Conservation (phyloP, 2,888 invertebrate genomes). For the Campoletis raptor region DNA sequence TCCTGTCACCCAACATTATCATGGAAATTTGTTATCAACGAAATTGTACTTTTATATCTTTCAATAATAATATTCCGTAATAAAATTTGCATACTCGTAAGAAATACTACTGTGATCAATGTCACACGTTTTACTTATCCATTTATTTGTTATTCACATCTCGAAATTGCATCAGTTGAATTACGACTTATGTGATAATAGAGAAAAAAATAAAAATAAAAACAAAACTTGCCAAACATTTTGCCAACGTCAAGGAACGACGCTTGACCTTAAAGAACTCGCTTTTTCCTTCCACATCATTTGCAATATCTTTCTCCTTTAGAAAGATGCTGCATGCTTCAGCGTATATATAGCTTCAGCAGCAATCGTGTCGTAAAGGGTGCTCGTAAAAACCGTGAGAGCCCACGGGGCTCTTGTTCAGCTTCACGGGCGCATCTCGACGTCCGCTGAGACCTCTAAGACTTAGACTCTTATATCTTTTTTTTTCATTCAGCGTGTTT, state of each 20-base stretch:
- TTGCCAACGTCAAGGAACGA: constrained; percentile 43
- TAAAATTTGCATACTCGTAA: constrained; percentile 42
- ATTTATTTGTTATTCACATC: constrained; percentile 1
- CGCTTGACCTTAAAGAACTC: constrained; percentile 45
- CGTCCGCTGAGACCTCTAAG: constrained; percentile 27
- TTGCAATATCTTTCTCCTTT: constrained; percentile 15
- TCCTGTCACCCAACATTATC: constrained; percentile 36
- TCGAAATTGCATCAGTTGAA: constrained; percentile 30
- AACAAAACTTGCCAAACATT: constrained; percentile 5
- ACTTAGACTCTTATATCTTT: not conserved
- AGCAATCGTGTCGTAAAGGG: constrained; percentile 55
- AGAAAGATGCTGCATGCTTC: constrained; percentile 2
- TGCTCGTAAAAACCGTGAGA: constrained; percentile 59
- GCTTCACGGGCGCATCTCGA: constrained; percentile 44
- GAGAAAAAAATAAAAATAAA: not conserved
- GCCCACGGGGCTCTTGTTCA: constrained; percentile 47
- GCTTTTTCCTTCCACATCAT: constrained; percentile 33
- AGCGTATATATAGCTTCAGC: constrained; percentile 13
- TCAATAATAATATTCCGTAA: not conserved
- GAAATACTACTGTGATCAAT: constrained; percentile 29
- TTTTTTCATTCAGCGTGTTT: not conserved
- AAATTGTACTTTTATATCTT: constrained; percentile 7
- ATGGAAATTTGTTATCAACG: constrained; percentile 40
- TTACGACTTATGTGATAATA: constrained; percentile 25
- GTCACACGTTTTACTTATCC: constrained; percentile 26